phyloP scores from a whole-genome alignment of 2,888 invertebrate genomes.

The Ephialtes manifestator region DNA sequence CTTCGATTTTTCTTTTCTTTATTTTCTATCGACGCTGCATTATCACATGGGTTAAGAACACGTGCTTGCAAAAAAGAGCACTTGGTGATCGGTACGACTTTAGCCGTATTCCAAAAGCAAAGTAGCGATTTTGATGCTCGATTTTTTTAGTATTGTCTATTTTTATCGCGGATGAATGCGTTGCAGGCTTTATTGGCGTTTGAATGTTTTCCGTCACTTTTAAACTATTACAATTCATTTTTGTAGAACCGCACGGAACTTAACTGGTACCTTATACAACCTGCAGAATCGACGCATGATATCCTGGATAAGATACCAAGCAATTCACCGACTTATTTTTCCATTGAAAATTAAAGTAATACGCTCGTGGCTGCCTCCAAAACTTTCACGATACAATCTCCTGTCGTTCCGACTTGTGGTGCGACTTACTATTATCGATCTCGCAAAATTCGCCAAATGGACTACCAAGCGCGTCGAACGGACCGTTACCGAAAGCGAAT shows the following conservation, averaged over 20 bases:
- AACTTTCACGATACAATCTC: constrained; percentile 52
- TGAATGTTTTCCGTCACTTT: not conserved
- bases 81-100: not conserved
- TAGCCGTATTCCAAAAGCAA: not conserved
- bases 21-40: constrained; percentile 7
- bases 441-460: constrained; percentile 58
- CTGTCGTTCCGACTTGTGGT: not conserved
- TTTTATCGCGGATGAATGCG: not conserved
- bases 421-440: constrained; percentile 68
- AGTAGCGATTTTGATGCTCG: not conserved
- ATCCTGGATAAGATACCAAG: constrained; percentile 32
- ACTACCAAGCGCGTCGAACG: constrained; percentile 62
- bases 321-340: constrained; percentile 35
- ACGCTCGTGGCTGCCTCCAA: constrained; percentile 19
- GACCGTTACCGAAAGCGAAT: constrained; percentile 71
- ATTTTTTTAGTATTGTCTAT: not conserved
- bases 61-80: constrained; percentile 26
- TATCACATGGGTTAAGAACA: constrained; percentile 5
- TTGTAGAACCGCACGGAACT: not conserved
- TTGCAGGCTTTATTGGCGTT: not conserved
- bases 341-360: constrained; percentile 35
- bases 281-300: not conserved
- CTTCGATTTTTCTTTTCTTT: constrained; percentile 22
- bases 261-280: not conserved
- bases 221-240: not conserved